phyloP scores from a whole-genome alignment of 2,113 vertebrate genomes.

The Scalopus aquaticus region DNA sequence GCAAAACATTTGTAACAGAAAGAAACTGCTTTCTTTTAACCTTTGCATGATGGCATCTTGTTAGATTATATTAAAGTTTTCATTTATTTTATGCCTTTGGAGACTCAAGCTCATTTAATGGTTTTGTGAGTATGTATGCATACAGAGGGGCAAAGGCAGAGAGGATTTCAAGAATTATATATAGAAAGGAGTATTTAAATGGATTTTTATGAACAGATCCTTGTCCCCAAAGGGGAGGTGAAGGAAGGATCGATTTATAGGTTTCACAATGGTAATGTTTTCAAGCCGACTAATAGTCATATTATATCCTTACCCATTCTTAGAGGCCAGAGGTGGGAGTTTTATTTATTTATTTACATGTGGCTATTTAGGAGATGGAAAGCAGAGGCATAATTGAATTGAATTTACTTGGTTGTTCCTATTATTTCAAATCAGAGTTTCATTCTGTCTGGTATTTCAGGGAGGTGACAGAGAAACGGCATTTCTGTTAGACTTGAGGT shows the following conservation, averaged over 20 bases:
- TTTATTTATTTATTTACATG: constrained; percentile 10
- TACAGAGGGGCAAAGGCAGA: not conserved
- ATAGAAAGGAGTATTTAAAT: not conserved
- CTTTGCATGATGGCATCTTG: not conserved
- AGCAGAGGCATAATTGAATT: not conserved
- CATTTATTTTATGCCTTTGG: not conserved
- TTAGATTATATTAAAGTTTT: not conserved
- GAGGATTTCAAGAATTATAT: not conserved
- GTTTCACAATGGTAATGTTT: not conserved
- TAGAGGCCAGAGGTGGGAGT: not conserved
- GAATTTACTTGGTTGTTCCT: not conserved
- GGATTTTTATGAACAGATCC: not conserved
- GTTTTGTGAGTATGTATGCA: not conserved
- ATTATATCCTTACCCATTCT: not conserved
- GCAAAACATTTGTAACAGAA: not conserved
- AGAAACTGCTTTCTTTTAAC: not conserved
- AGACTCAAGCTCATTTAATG: not conserved
- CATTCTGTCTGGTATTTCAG: not conserved
- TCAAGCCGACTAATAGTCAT: not conserved
- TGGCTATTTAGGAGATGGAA: not conserved
- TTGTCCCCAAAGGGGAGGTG: not conserved
- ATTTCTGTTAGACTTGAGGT: not conserved
- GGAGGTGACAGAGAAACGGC: not conserved
- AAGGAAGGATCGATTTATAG: not conserved
- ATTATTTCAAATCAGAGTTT: not conserved